These are phyloP conservation scores for Drosophila albomicans DNA, from an alignment of 1,140 invertebrate genomes.

Conservation along the genomic window DNA sequence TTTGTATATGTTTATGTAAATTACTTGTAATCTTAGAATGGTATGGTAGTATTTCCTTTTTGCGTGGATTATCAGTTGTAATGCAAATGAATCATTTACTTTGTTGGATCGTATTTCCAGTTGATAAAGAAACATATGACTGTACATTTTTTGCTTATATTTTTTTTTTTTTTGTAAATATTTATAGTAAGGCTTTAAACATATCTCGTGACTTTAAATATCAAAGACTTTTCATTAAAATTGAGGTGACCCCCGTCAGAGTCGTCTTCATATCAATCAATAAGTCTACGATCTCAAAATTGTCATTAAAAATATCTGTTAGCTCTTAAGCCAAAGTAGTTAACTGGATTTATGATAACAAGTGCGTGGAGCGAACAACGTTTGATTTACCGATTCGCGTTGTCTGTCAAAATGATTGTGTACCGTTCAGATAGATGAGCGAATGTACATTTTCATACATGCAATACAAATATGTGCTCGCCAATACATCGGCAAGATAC, in stretches of 20 bases:
- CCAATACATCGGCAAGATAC: conserved; percentile 1
- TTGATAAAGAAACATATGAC: conserved; percentile 32
- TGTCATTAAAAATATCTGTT: conserved; percentile 40
- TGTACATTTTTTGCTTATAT: not conserved
- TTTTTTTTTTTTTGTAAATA: not conserved
- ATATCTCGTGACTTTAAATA: not conserved
- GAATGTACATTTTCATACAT: conserved; percentile 4
- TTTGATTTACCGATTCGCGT: conserved; percentile 32
- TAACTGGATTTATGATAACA: conserved; percentile 69
- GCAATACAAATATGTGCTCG: not conserved
- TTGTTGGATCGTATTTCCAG: conserved; percentile 3
- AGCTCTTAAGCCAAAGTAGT: conserved; percentile 33
- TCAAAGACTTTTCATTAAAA: not conserved
- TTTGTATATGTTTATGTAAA: not conserved
- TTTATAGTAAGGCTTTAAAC: not conserved
- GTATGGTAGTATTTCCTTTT: conserved; percentile 9
- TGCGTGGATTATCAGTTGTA: conserved; percentile 27
- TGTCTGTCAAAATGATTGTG: conserved; percentile 58
- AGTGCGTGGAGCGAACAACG: conserved; percentile 63
- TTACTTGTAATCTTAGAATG: not conserved
- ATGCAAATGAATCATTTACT: conserved; percentile 34
- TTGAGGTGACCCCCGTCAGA: not conserved
- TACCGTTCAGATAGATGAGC: conserved; percentile 23
- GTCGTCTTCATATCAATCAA: conserved; percentile 3
- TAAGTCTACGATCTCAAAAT: conserved; percentile 5